Percentiles rank a stretch among this genome's conserved stretches.
These are phyloP conservation scores for Tringa solitaria DNA, from an alignment of 2,113 vertebrate genomes.

Conservation along the genomic window DNA sequence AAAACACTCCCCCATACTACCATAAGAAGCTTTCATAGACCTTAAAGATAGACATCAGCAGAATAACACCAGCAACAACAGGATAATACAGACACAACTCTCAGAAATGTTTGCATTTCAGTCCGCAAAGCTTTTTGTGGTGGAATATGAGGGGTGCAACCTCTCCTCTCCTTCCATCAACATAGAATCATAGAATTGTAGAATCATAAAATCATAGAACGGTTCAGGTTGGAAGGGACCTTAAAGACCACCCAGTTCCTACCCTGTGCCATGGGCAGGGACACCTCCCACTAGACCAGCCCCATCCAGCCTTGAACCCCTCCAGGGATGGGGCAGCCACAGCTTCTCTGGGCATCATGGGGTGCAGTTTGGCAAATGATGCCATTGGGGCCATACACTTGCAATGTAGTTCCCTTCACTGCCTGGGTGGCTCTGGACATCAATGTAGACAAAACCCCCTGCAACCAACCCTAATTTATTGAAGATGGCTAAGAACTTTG, in stretches of 20 bases:
- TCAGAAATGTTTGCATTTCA: neutral
- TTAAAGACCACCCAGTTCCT: too few species aligned
- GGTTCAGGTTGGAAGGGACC: too few species aligned
- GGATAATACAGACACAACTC: neutral
- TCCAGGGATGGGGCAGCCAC: too few species aligned
- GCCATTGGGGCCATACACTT: neutral
- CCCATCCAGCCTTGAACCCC: too few species aligned
- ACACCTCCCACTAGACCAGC: too few species aligned
- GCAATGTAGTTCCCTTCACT: neutral
- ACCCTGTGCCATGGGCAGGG: too few species aligned
- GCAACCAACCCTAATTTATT: neutral
- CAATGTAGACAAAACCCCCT: neutral
- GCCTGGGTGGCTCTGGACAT: neutral
- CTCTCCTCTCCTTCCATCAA: neutral
- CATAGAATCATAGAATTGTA: too few species aligned
- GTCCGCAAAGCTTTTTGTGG: neutral
- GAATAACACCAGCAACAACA: neutral
- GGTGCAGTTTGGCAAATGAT: neutral
- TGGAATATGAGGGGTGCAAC: neutral
- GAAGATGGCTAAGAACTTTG: neutral
- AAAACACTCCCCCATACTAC: neutral
- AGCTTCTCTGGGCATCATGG: neutral
- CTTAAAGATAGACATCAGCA: neutral
- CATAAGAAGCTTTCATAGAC: neutral
- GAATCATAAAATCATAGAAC: too few species aligned